A percentile compares a stretch with the other conserved stretches of the same genome.
These are phyloP conservation scores for Cryptus viduatorius DNA, from an alignment of 2,888 invertebrate genomes.

Conservation along the genomic window DNA sequence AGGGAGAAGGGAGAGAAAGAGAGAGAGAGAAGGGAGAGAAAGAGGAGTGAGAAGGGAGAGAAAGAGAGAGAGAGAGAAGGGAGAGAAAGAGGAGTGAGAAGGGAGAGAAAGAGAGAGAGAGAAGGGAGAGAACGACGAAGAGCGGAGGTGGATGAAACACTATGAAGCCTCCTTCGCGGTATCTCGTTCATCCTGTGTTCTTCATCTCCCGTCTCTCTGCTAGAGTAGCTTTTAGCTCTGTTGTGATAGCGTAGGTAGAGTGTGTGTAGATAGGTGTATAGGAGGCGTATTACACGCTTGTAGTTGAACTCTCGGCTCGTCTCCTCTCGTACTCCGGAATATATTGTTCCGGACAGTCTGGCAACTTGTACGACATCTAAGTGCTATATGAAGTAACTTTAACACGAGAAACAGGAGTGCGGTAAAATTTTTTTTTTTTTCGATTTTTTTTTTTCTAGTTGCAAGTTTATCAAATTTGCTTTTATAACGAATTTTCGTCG, in stretches of 20 bases:
- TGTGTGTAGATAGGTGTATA: slow-evolving; percentile 8
- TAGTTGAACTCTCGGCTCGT: slow-evolving; percentile 17
- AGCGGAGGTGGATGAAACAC: no score
- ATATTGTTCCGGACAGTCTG: slow-evolving; percentile 29
- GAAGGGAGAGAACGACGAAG: neutral
- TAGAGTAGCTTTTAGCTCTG: slow-evolving; percentile 7
- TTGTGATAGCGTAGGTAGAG: neutral
- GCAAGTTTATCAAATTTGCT: neutral
- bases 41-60: neutral
- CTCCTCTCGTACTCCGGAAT: slow-evolving; percentile 25
- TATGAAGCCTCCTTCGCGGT: neutral
- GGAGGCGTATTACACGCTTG: neutral
- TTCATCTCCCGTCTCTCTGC: slow-evolving; percentile 5
- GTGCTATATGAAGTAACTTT: slow-evolving; percentile 4
- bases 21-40: neutral
- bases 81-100: no score
- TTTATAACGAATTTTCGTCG: no score
- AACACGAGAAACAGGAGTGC: neutral
- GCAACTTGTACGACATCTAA: slow-evolving; percentile 12
- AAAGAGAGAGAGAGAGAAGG: neutral
- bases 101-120: neutral
- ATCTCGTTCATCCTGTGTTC: slow-evolving; percentile 10
- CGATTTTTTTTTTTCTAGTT: neutral
- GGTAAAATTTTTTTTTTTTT: slow-evolving; percentile 1
- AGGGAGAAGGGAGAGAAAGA: no score